Conservation (phyloP, 1,140 invertebrate species). For the Zaprionus lachaisei region DNA sequence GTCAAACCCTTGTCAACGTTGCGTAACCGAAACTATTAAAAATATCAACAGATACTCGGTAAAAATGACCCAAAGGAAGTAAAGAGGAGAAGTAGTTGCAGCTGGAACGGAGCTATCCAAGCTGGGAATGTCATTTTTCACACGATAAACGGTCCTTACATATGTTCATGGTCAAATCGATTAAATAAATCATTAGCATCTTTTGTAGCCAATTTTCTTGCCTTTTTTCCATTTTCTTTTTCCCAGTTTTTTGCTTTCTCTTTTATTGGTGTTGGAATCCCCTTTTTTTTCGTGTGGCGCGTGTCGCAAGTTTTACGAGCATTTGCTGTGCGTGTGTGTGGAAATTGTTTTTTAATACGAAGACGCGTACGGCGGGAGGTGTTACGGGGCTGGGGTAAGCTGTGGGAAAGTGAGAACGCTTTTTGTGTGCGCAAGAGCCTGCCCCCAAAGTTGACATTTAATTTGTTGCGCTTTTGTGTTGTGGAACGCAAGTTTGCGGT, state of each 20-base stretch:
- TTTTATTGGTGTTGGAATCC: conserved; percentile 28
- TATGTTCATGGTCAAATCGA: conserved; percentile 84
- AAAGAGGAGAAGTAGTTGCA: conserved; percentile 8
- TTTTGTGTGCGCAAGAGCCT: conserved; percentile 29
- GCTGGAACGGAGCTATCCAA: conserved; percentile 41
- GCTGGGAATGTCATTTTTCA: conserved; percentile 68
- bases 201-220: conserved; percentile 83
- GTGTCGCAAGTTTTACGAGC: conserved; percentile 60
- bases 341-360: conserved; percentile 83
- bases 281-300: conserved; percentile 44
- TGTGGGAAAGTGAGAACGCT: conserved; percentile 52
- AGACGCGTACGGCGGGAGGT: neutral
- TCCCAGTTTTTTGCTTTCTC: conserved; percentile 29
- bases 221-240: conserved; percentile 34
- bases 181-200: conserved; percentile 85
- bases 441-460: conserved; percentile 69
- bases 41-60: conserved; percentile 71
- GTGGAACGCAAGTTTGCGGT: conserved; percentile 25
- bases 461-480: conserved; percentile 71
- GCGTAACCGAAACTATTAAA: conserved; percentile 82
- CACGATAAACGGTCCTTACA: conserved; percentile 65
- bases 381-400: neutral
- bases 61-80: neutral
- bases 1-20: conserved; percentile 78
- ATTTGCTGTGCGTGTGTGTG: conserved; percentile 65